These are phyloP conservation scores for Ceyx cyanopectus DNA, from an alignment of 2,113 vertebrate genomes.

Conservation along the genomic window DNA sequence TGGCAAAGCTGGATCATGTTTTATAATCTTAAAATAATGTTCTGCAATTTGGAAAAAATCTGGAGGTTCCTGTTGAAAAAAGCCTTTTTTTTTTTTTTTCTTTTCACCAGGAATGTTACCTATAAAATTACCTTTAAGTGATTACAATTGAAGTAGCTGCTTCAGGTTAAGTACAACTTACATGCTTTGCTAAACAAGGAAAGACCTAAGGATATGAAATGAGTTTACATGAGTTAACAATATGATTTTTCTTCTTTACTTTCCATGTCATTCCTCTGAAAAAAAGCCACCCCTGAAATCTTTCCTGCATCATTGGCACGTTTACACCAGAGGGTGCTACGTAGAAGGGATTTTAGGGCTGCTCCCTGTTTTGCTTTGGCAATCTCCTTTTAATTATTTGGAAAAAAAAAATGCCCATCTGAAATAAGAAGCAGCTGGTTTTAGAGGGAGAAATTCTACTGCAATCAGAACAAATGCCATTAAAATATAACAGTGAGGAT, in stretches of 20 bases:
- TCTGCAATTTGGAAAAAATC: background rate
- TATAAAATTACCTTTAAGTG: background rate
- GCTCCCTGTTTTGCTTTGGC: background rate
- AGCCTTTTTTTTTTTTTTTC: no score
- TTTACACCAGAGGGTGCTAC: slow-evolving; percentile 46
- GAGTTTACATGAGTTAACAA: background rate
- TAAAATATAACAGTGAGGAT: background rate
- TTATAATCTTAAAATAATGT: background rate
- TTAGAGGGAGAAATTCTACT: background rate
- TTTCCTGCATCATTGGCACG: background rate
- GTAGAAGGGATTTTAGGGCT: background rate
- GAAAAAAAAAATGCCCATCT: background rate
- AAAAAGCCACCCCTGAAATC: background rate
- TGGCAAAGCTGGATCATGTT: background rate
- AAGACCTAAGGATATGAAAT: background rate
- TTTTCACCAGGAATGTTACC: background rate
- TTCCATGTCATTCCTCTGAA: background rate
- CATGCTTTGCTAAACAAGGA: background rate
- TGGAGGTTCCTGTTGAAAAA: background rate
- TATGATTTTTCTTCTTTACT: background rate
- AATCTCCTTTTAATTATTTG: background rate
- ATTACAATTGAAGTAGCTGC: background rate
- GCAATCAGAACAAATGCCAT: background rate
- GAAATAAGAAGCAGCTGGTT: background rate
- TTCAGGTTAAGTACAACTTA: background rate